Base-by-base conservation (phyloP, 1,140 invertebrate genomes). In the Heliconius hewitsoni region DNA sequence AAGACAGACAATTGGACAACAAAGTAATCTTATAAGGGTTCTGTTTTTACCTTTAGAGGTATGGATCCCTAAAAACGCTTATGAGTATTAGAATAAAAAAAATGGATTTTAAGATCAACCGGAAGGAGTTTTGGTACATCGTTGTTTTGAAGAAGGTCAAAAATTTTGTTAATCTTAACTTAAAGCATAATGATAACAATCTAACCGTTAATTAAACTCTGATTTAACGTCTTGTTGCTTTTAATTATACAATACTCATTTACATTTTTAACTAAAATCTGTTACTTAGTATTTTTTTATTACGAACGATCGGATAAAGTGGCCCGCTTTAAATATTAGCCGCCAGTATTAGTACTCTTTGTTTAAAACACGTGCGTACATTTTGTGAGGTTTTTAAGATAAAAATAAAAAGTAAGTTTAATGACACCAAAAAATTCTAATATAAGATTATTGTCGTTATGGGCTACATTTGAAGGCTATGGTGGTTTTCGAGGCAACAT, bases 201-300 rank as follows among this genome's bases (percentile, higher is more conserved):
- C 90, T 89, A 74, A 87, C 80, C 84, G 78, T 85, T 83, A 87
- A 88, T 89, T 89, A 88, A 87, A 84, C 76, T 81, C 78, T 78
- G 75, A 76, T 83, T 76, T 87, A 83, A 85, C 82, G 83, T 86
- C 78, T 84, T 73, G 79, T 76, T 82, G 77, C 72, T 81, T 81
- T 78, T 86, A 89, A 90, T 89, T 89, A 89, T 74, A 79, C 71
- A 72, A 42, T 9, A 23, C 71, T 84, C 50, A 83, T 85, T 83
- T 84, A 81, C 77, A 82, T 86, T 84, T 87, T 81, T 71, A 79
- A 74, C 27, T 70, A 76, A 80, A 52, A 39, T 74, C 71, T 73
- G 73, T 82, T 74, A 71, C 76, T 79, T 78, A 77, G 71, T 83
- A 80, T 84, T 83, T 80, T 74, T 77, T 82, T 75, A 75, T 74